A percentile compares a stretch with the other conserved stretches of the same genome.
phyloP scores from a whole-genome alignment of 2,113 vertebrate genomes.

The Paramisgurnus dabryanus region DNA sequence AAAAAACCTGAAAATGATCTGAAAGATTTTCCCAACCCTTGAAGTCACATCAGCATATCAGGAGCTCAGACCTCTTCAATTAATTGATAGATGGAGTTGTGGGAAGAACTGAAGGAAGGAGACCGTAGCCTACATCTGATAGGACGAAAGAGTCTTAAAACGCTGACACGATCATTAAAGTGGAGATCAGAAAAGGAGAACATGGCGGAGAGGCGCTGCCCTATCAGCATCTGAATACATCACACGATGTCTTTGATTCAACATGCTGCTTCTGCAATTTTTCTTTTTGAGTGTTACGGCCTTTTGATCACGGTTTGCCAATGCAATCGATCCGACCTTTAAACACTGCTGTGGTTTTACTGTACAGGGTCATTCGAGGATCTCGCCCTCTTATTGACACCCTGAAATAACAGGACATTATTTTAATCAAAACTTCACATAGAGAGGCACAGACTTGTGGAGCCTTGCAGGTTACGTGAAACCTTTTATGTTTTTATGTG shows the following conservation, averaged over 20 bases:
- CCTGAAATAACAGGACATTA: not conserved
- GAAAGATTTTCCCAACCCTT: not conserved
- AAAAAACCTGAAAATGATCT: conserved; percentile 7
- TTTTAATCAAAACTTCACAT: not conserved
- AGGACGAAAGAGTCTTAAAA: conserved; percentile 30
- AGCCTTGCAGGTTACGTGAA: not conserved
- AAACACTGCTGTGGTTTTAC: not conserved
- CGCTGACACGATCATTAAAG: conserved; percentile 43
- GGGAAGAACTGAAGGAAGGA: not conserved
- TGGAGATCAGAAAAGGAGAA: conserved; percentile 20
- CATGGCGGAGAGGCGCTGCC: not conserved
- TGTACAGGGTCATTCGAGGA: conserved; percentile 5
- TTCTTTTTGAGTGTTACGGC: conserved; percentile 12
- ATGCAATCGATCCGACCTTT: conserved; percentile 41
- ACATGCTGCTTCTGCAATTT: conserved; percentile 37
- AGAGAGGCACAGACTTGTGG: too few species aligned
- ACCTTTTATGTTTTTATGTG: too few species aligned
- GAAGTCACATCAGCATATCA: conserved; percentile 14
- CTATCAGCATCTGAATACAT: conserved; percentile 36
- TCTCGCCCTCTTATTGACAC: conserved; percentile 6
- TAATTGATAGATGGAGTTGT: conserved; percentile 20
- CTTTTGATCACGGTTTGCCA: conserved; percentile 43
- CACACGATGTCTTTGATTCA: conserved; percentile 32
- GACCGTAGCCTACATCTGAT: conserved; percentile 28
- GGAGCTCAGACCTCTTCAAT: conserved; percentile 25